These are phyloP conservation scores for Ptilorrhoa leucosticta DNA, from an alignment of 2,113 vertebrate genomes.

Conservation along the genomic window DNA sequence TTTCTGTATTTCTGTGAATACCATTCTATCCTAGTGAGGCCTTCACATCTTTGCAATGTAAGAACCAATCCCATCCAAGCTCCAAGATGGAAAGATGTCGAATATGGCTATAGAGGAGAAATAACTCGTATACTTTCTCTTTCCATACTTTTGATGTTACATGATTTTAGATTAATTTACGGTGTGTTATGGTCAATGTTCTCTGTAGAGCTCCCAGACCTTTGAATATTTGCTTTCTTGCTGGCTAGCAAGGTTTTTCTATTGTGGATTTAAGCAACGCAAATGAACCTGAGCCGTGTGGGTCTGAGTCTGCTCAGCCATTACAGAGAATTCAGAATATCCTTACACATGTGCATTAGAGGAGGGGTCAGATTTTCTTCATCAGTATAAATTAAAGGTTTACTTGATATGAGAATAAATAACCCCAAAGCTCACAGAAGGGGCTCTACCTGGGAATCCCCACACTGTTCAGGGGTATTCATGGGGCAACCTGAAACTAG, in stretches of 20 bases:
- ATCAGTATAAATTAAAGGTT: neutral
- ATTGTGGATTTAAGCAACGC: neutral
- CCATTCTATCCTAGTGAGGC: neutral
- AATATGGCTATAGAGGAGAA: neutral
- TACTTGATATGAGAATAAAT: neutral
- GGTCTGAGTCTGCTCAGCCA: neutral
- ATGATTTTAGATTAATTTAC: neutral
- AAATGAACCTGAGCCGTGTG: neutral
- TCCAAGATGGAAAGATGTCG: neutral
- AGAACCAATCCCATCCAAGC: neutral
- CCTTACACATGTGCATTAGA: neutral
- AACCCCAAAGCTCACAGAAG: neutral
- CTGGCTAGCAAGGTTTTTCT: neutral
- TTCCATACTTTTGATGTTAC: neutral
- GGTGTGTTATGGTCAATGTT: neutral
- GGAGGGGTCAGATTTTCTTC: neutral
- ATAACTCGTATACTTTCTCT: neutral
- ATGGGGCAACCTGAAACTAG: neutral
- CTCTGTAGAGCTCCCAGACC: neutral
- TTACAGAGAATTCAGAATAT: neutral
- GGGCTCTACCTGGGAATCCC: neutral
- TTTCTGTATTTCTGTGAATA: neutral
- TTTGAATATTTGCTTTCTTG: neutral
- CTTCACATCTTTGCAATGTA: neutral
- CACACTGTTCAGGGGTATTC: neutral